Percentiles rank a stretch among this genome's conserved stretches.
These are phyloP conservation scores for Anneissia japonica DNA, from an alignment of 35 echinoderm and acorn worm species.

Conservation along the genomic window DNA sequence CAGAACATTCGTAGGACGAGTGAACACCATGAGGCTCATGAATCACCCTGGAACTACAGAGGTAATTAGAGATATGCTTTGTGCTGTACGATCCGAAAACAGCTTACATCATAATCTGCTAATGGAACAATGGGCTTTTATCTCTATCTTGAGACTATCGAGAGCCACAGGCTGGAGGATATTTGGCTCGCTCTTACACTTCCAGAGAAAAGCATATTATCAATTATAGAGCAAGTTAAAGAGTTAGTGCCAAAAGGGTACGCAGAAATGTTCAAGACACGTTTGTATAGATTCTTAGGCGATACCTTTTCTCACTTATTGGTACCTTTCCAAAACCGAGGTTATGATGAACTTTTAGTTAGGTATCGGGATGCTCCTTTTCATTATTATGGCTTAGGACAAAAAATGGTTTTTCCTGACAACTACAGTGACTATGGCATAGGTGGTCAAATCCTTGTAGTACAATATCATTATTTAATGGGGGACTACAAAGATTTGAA, in stretches of 20 bases:
- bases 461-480: too few relatives aligned
- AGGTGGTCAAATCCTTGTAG: too few relatives aligned
- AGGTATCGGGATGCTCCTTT: background rate
- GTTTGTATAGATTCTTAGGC: background rate
- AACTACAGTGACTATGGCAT: too few relatives aligned
- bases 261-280: background rate
- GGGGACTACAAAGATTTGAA: background rate
- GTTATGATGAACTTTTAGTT: background rate
- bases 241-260: background rate
- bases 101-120: too few relatives aligned
- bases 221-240: background rate
- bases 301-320: background rate
- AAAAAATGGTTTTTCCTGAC: too few relatives aligned
- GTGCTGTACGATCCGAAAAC: too few relatives aligned
- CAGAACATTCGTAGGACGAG: too few relatives aligned
- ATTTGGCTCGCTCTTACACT: too few relatives aligned
- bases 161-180: too few relatives aligned
- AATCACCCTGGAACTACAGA: background rate
- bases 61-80: background rate
- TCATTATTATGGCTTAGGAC: background rate
- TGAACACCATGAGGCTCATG: background rate
- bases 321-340: background rate
- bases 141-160: too few relatives aligned
- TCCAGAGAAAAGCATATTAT: too few relatives aligned
- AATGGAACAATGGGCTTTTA: too few relatives aligned